Conservation (phyloP, 2,888 invertebrate genomes). For the Andrena camellia region DNA sequence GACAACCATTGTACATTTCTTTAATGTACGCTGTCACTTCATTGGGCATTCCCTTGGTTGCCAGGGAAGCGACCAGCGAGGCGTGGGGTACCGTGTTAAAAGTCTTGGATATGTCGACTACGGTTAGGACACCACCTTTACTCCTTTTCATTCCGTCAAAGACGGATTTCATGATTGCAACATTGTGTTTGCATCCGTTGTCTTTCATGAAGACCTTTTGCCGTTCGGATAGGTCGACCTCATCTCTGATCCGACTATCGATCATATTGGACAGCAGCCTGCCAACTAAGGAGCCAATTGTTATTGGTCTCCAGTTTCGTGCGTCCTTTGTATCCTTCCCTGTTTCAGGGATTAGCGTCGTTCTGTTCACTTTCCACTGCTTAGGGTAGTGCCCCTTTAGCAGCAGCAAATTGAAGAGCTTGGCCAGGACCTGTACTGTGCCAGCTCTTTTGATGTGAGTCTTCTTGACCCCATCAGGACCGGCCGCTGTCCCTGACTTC, state of each 20-base stretch:
- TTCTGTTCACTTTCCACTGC: constrained; percentile 77
- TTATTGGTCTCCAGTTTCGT: neutral
- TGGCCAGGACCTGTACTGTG: neutral
- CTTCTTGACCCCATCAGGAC: constrained; percentile 68
- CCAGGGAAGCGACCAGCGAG: no score
- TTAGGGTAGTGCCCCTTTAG: constrained; percentile 16
- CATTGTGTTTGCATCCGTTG: neutral
- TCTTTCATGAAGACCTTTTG: neutral
- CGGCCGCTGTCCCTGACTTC: constrained; percentile 65
- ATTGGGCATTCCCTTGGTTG: no score
- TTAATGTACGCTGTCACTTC: no score
- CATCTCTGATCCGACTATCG: neutral
- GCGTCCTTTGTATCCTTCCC: constrained; percentile 69
- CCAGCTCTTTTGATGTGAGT: constrained; percentile 47
- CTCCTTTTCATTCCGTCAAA: neutral
- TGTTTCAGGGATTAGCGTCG: constrained; percentile 77
- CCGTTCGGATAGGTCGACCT: accelerated
- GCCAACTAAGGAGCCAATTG: neutral
- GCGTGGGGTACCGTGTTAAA: no score
- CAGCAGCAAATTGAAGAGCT: constrained; percentile 31
- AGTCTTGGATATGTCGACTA: neutral
- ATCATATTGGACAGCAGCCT: neutral
- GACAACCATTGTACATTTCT: no score
- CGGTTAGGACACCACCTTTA: accelerated
- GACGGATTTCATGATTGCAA: neutral